These are phyloP conservation scores for Morpho achilles DNA, from an alignment of 2,888 invertebrate species.

Conservation along the genomic window DNA sequence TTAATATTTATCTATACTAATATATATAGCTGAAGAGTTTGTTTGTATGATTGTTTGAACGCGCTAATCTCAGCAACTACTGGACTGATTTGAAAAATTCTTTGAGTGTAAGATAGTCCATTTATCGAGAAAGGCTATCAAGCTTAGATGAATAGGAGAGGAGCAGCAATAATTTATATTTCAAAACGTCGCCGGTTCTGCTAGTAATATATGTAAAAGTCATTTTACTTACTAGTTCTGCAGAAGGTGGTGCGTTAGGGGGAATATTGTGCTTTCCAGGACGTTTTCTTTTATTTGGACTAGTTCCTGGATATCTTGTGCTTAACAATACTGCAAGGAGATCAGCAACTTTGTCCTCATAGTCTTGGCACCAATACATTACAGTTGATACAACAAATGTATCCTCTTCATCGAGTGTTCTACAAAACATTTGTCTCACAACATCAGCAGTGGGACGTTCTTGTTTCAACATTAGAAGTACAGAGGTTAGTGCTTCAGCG, in stretches of 20 bases:
- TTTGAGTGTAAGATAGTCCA: too few species aligned
- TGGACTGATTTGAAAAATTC: too few species aligned
- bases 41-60: too few species aligned
- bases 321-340: slow-evolving; percentile 88
- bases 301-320: slow-evolving; percentile 90
- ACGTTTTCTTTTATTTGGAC: slow-evolving; percentile 95
- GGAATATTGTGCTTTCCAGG: slow-evolving; percentile 85
- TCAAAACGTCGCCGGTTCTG: too few species aligned
- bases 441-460: slow-evolving; percentile 94
- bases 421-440: slow-evolving; percentile 89
- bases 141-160: too few species aligned
- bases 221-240: slow-evolving; percentile 82
- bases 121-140: too few species aligned
- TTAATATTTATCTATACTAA: too few species aligned
- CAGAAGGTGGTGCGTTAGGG: slow-evolving; percentile 84
- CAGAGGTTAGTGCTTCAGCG: slow-evolving; percentile 94
- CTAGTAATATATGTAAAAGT: neutral
- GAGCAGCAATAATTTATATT: too few species aligned
- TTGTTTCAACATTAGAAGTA: slow-evolving; percentile 93
- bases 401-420: slow-evolving; percentile 87
- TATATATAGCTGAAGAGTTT: too few species aligned
- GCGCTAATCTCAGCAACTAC: too few species aligned
- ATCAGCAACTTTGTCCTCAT: slow-evolving; percentile 92
- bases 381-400: slow-evolving; percentile 94
- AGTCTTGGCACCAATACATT: slow-evolving; percentile 96